phyloP scores from a whole-genome alignment of 2,888 invertebrate species.

The Venusia cambrica region DNA sequence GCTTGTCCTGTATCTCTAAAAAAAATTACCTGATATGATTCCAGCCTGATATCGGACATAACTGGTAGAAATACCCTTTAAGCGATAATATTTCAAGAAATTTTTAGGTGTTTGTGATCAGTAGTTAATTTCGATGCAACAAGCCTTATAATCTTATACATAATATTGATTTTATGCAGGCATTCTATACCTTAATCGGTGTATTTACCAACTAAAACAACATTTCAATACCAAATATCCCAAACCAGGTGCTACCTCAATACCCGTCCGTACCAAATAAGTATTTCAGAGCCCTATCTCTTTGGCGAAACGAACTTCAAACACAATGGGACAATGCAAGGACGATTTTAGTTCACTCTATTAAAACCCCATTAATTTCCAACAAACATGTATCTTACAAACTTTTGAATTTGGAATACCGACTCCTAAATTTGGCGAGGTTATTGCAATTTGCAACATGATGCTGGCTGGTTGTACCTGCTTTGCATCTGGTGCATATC shows the following conservation, averaged over 20 bases:
- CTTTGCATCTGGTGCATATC: constrained; percentile 71
- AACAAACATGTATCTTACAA: constrained; percentile 18
- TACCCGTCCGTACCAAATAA: constrained; percentile 42
- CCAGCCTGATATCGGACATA: too few species aligned
- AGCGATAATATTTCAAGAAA: too few species aligned
- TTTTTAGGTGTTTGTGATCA: too few species aligned
- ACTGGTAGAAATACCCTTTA: too few species aligned
- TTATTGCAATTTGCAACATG: constrained; percentile 70
- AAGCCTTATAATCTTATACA: too few species aligned
- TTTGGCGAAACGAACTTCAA: constrained; percentile 54
- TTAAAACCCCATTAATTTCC: constrained; percentile 65
- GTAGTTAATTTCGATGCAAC: too few species aligned
- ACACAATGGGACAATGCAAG: constrained; percentile 76
- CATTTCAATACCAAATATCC: constrained; percentile 20
- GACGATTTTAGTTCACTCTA: constrained; percentile 71
- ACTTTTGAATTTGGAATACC: background rate
- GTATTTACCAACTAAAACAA: constrained; percentile 16
- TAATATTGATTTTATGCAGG: too few species aligned
- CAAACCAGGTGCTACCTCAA: constrained; percentile 42
- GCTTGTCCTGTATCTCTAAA: too few species aligned
- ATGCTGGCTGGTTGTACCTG: constrained; percentile 70
- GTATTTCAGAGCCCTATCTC: constrained; percentile 55
- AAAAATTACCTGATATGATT: too few species aligned
- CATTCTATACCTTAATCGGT: constrained; percentile 1
- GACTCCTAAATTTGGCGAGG: constrained; percentile 35